Conservation (phyloP, 37 sponge, comb jelly and placozoan species). For the Beroe forskalii region DNA sequence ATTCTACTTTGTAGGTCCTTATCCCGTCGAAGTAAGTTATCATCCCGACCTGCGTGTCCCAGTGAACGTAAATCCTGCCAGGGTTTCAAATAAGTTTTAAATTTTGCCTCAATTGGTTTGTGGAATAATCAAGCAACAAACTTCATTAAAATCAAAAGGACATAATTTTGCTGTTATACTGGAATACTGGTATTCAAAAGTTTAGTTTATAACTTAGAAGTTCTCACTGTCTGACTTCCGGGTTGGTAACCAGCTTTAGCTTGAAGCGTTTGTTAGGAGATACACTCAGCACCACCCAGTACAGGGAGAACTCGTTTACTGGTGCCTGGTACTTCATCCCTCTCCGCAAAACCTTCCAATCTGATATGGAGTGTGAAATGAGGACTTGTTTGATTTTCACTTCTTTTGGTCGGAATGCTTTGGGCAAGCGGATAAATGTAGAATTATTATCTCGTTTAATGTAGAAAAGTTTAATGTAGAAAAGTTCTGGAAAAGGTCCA, state of each 20-base stretch:
- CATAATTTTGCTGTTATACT: too few relatives aligned
- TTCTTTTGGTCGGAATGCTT: too few relatives aligned
- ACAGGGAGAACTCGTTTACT: slow-evolving; percentile 7
- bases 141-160: too few relatives aligned
- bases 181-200: too few relatives aligned
- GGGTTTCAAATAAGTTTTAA: too few relatives aligned
- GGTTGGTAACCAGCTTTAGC: slow-evolving; percentile 2
- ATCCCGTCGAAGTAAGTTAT: slow-evolving; percentile 53
- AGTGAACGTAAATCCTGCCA: slow-evolving; percentile 21
- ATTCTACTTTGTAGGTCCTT: slow-evolving; percentile 4
- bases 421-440: too few relatives aligned
- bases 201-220: too few relatives aligned
- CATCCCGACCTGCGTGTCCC: slow-evolving; percentile 26
- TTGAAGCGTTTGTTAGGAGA: slow-evolving; percentile 55
- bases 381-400: too few relatives aligned
- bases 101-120: neutral
- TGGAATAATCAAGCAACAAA: neutral
- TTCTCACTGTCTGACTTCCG: slow-evolving; percentile 39
- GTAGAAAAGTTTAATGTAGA: too few relatives aligned
- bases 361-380: too few relatives aligned
- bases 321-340: slow-evolving; percentile 24
- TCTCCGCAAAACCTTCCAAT: slow-evolving; percentile 20
- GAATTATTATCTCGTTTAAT: too few relatives aligned
- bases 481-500: too few relatives aligned
- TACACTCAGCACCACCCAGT: slow-evolving; percentile 3